phyloP scores from a whole-genome alignment of 2,113 vertebrate genomes.

The Sylvicapra grimmia region DNA sequence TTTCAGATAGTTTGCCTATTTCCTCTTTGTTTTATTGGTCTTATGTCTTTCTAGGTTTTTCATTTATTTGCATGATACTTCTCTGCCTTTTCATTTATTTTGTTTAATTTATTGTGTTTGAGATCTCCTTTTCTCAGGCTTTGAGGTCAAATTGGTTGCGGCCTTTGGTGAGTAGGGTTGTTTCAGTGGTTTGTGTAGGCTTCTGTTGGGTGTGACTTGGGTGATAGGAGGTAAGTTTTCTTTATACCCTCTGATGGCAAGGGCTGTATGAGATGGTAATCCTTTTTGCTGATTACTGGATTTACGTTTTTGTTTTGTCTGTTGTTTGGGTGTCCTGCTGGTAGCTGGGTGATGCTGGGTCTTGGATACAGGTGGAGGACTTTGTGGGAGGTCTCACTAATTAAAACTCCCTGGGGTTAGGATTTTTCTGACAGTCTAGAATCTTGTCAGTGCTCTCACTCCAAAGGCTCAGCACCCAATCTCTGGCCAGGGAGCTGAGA shows the following conservation, averaged over 20 bases:
- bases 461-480: neutral
- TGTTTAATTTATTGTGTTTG: neutral
- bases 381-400: neutral
- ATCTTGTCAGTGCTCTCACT: neutral
- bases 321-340: neutral
- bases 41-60: neutral
- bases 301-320: neutral
- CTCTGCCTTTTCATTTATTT: neutral
- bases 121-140: neutral
- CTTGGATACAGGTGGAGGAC: neutral
- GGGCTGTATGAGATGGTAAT: neutral
- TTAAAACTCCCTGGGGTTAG: neutral
- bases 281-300: neutral
- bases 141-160: fast-evolving
- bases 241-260: neutral
- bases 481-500: neutral
- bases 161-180: neutral
- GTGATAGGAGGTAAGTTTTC: neutral
- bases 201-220: neutral
- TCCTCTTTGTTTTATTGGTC: neutral
- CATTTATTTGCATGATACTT: neutral
- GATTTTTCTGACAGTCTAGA: neutral
- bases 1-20: neutral
- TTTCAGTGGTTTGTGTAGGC: neutral
- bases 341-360: neutral